A percentile compares a stretch with the other conserved stretches of the same genome.
phyloP scores from a whole-genome alignment of 2,888 invertebrate genomes.

The Germaria angustata region DNA sequence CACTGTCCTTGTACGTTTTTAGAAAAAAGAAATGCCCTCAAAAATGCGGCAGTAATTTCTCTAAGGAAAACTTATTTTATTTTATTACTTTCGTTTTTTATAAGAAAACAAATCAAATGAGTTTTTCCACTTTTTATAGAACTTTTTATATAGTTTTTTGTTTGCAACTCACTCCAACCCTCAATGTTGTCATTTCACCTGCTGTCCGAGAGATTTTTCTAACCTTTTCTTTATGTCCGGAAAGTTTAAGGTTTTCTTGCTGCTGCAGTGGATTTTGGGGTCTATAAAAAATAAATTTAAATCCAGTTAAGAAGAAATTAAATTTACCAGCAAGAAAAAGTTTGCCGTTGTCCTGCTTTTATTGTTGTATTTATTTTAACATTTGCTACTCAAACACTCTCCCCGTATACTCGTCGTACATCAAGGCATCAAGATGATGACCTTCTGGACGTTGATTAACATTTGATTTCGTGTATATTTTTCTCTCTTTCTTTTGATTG shows the following conservation, averaged over 20 bases:
- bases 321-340: slow-evolving; percentile 31
- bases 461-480: slow-evolving; percentile 49
- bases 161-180: background rate
- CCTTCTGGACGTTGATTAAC: slow-evolving; percentile 61
- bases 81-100: background rate
- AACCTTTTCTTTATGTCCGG: background rate
- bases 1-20: background rate
- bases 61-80: slow-evolving; percentile 48
- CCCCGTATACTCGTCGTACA: background rate
- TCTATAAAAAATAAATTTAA: slow-evolving; percentile 39
- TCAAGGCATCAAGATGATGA: slow-evolving; percentile 37
- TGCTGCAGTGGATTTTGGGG: background rate
- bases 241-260: background rate
- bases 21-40: background rate
- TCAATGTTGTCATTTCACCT: background rate
- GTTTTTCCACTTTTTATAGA: too few species aligned
- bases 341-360: slow-evolving; percentile 1
- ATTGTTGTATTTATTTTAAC: slow-evolving; percentile 36
- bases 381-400: slow-evolving; percentile 8
- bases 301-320: slow-evolving; percentile 50
- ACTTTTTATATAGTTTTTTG: background rate
- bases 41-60: slow-evolving; percentile 44
- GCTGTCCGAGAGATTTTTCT: background rate
- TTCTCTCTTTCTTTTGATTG: background rate
- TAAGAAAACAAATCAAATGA: slow-evolving; percentile 29